phyloP scores from a whole-genome alignment of 1,140 invertebrate species.

The Lerema accius region DNA sequence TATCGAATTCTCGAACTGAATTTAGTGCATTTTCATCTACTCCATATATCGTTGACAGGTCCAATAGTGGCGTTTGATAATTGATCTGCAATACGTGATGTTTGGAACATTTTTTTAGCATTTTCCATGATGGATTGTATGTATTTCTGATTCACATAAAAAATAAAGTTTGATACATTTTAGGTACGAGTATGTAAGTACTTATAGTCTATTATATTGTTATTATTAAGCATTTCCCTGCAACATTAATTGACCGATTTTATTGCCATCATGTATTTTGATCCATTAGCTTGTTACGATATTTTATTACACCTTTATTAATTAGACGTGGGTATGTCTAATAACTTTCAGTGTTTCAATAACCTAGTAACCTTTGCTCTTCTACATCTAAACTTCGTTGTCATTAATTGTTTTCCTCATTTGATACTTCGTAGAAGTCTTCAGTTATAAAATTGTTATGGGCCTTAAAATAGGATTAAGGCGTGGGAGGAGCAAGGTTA shows the following conservation, averaged over 20 bases:
- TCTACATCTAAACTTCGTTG: no score
- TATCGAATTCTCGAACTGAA: conserved; percentile 41
- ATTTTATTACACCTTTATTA: no score
- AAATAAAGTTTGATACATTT: background rate
- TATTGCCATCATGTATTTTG: no score
- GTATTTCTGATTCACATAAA: background rate
- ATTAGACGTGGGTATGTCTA: no score
- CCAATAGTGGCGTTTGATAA: conserved; percentile 59
- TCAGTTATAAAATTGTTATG: background rate
- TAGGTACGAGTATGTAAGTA: no score
- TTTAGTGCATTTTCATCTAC: conserved; percentile 47
- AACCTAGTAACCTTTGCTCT: no score
- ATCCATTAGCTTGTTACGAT: no score
- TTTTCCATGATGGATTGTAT: background rate
- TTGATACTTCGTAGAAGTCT: no score
- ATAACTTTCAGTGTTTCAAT: no score
- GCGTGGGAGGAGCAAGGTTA: conserved; percentile 3
- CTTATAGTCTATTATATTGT: no score
- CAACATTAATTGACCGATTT: no score
- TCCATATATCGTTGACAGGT: conserved; percentile 63
- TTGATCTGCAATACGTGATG: conserved; percentile 51
- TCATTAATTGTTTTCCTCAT: background rate
- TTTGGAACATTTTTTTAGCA: background rate
- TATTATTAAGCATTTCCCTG: no score
- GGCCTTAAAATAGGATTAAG: background rate